Percentiles rank a stretch among this genome's conserved stretches.
These are phyloP conservation scores for Porites divaricata DNA, from an alignment of 92 coral and sea anemone species.

Conservation along the genomic window DNA sequence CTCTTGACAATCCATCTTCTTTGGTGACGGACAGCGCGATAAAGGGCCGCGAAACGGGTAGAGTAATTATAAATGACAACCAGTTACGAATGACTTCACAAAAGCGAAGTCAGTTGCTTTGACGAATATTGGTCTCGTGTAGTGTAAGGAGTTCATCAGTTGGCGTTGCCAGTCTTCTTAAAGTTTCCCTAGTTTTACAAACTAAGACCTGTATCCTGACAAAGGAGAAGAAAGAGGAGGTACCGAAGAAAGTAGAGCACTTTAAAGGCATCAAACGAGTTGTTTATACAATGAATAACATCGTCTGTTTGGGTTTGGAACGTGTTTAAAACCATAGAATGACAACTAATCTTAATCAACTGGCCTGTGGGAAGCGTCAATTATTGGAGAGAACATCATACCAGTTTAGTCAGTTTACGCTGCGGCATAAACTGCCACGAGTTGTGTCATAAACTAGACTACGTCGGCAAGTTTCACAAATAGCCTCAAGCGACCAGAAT, in stretches of 20 bases:
- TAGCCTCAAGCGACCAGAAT: too few species aligned
- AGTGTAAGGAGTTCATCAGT: too few species aligned
- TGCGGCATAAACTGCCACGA: too few species aligned
- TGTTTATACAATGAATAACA: too few species aligned
- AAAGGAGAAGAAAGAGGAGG: too few species aligned
- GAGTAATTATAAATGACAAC: conserved; percentile 1
- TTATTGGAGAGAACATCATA: too few species aligned
- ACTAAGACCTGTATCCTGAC: not conserved
- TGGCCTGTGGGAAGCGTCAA: too few species aligned
- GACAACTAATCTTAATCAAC: not conserved
- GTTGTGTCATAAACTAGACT: too few species aligned
- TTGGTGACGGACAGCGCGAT: not conserved
- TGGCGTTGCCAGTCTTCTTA: not conserved
- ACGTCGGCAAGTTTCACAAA: too few species aligned
- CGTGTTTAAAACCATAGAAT: not conserved
- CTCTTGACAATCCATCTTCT: not conserved
- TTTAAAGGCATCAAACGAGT: too few species aligned
- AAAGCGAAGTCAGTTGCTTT: not conserved
- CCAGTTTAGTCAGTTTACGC: too few species aligned
- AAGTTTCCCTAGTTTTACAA: conserved; percentile 6
- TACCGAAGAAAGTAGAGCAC: too few species aligned
- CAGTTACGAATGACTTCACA: not conserved
- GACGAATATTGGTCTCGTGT: not conserved
- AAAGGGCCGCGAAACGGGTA: not conserved
- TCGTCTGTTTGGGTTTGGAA: not conserved